phyloP scores from a whole-genome alignment of 2,797 vertebrate genomes.

The Lacerta bilineata region DNA sequence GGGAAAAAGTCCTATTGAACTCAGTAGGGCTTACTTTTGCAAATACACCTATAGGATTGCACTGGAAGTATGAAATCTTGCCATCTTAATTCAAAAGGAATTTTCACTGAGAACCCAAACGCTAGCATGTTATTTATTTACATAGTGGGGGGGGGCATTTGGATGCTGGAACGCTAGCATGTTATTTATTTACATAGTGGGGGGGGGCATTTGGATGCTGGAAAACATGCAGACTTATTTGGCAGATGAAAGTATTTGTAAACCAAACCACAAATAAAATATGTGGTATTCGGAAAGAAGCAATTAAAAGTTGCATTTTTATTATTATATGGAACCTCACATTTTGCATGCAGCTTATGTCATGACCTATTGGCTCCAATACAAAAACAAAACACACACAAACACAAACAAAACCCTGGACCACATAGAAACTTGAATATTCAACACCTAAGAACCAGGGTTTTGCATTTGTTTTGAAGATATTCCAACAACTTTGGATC shows the following conservation, averaged over 20 bases:
- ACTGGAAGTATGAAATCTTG: not conserved
- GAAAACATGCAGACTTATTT: not conserved
- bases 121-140: slow-evolving; percentile 11
- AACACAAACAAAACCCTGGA: not conserved
- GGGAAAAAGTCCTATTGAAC: not conserved
- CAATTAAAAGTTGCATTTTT: not conserved
- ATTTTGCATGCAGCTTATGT: not conserved
- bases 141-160: not conserved
- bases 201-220: not conserved
- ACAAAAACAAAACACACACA: not conserved
- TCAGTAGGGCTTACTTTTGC: not conserved
- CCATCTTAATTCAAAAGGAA: slow-evolving; percentile 15
- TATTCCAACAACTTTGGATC: not conserved
- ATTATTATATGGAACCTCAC: not conserved
- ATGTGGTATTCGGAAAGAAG: not conserved
- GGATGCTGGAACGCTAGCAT: not conserved
- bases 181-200: not conserved
- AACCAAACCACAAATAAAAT: not conserved
- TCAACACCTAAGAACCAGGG: not conserved
- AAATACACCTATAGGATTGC: not conserved
- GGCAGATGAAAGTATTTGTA: not conserved
- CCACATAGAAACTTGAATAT: not conserved
- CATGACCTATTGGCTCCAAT: not conserved
- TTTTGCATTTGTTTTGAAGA: not conserved
- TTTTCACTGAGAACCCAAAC: not conserved